A percentile compares a stretch with the other conserved stretches of the same genome.
phyloP scores from a whole-genome alignment of 2,113 vertebrate species.

The Cyprinodon brontotheroides region DNA sequence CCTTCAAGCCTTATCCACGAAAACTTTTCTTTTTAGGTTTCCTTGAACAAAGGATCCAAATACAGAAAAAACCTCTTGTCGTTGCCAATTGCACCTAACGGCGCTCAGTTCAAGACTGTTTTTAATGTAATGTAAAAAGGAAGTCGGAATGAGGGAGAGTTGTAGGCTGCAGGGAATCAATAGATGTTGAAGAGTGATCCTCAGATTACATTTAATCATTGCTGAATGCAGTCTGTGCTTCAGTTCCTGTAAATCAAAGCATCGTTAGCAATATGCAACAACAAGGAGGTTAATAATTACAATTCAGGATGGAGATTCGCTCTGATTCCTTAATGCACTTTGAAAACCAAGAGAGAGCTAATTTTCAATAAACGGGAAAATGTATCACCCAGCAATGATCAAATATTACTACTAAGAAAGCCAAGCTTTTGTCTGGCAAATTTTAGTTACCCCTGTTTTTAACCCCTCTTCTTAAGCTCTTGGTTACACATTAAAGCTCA shows the following conservation, averaged over 20 bases:
- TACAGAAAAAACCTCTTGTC: conserved; percentile 39
- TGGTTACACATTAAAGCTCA: neutral
- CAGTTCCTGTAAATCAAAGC: neutral
- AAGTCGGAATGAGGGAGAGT: conserved; percentile 14
- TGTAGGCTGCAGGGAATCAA: conserved; percentile 9
- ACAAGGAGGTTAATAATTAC: neutral
- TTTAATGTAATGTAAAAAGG: conserved; percentile 46
- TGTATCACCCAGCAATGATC: neutral
- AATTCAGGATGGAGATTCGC: neutral
- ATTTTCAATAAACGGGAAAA: conserved; percentile 20
- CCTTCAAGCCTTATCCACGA: conserved; percentile 65
- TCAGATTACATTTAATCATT: conserved; percentile 22
- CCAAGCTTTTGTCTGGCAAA: conserved; percentile 10
- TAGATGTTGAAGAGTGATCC: conserved; percentile 11
- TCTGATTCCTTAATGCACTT: neutral
- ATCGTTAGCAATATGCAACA: neutral
- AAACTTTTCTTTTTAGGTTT: conserved; percentile 35
- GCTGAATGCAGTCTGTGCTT: conserved; percentile 1
- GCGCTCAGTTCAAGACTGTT: conserved; percentile 26
- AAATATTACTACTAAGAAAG: neutral
- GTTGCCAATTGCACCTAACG: conserved; percentile 54
- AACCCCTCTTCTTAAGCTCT: neutral
- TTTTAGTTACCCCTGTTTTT: conserved; percentile 15
- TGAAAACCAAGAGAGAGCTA: neutral
- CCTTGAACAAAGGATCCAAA: conserved; percentile 22